Base-by-base conservation (phyloP, 2,113 vertebrate genomes). In the Noctilio leporinus region DNA sequence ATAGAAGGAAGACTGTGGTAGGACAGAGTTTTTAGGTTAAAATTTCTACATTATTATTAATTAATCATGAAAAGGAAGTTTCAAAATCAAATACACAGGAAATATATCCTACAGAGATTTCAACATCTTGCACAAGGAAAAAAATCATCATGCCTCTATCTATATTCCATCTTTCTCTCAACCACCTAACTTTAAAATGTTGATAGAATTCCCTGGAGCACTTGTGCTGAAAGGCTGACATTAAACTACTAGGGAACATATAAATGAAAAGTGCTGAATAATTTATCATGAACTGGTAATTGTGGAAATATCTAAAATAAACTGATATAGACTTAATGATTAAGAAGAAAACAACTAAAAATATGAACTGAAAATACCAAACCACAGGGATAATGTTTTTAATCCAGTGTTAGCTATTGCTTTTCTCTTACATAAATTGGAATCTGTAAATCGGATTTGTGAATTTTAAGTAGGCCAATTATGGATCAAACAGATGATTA, bases 401-500 rank as follows among this genome's bases (percentile, higher is more conserved):
- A 91, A 87, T 80, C 73, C 35, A 53, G 4, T 28, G 28, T 53
- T 92, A 95, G 77, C 77, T 75, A 40, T 45, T 64, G 28, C 7
- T 59, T 77, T n/a, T 88, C 84, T 94, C 91, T 88, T 95, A 93
- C 70, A 95, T 65, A 53, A 94, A 91, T 28, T 90, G 69, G 72
- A 86, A 96, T 87, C 87, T 88, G 16, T 47, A 97, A 96, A 97
- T 97, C 5, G 84, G 33, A 97, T 95, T 96, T 97, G 95, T 53
- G 76, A 97, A 97, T 97, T 96, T 97, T 93, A 98, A 98, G 47
- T 91, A 97, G 57, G 91, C 89, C 65, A 93, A 51, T 95, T 96
- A 95, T 4, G 45, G 62, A 95, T 92, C 85, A 96, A 93, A 95
- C 67, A 93, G 72, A 97, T 97, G 87, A 97, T 93, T 85, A 95